These are phyloP conservation scores for Dasyprocta punctata DNA, from an alignment of 2,113 vertebrate species.

Conservation along the genomic window DNA sequence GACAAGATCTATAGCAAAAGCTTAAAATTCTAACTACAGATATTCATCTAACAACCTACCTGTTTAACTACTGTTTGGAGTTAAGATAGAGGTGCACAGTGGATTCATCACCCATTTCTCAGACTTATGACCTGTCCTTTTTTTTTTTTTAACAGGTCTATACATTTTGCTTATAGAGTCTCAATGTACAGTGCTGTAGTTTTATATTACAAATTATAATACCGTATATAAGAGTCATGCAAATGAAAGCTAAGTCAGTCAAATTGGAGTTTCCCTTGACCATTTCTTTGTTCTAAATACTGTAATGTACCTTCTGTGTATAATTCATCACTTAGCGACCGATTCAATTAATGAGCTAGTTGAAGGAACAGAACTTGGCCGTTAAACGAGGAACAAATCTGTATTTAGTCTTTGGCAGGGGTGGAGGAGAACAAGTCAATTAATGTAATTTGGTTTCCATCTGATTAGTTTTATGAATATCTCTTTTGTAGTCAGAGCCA, in stretches of 20 bases:
- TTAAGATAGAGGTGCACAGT: background rate
- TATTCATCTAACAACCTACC: background rate
- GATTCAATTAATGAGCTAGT: background rate
- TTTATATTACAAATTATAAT: background rate
- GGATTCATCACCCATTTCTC: background rate
- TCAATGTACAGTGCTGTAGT: background rate
- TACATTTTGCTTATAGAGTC: background rate
- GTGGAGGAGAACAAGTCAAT: background rate
- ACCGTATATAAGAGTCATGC: background rate
- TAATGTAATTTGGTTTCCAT: background rate
- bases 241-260: background rate
- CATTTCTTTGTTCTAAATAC: background rate
- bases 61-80: background rate
- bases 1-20: background rate
- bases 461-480: background rate
- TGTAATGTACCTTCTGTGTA: background rate
- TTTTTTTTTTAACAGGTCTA: background rate
- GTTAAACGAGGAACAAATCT: background rate
- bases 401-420: background rate
- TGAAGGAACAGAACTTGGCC: background rate
- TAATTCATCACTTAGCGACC: background rate
- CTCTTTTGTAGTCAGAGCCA: background rate
- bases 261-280: background rate
- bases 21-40: background rate
- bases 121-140: background rate